Evolutionary conservation across 2,888 invertebrate species (phyloP), one percentile per base, ranked within the genome.

Genomic region (Thera obeliscata): DNA sequence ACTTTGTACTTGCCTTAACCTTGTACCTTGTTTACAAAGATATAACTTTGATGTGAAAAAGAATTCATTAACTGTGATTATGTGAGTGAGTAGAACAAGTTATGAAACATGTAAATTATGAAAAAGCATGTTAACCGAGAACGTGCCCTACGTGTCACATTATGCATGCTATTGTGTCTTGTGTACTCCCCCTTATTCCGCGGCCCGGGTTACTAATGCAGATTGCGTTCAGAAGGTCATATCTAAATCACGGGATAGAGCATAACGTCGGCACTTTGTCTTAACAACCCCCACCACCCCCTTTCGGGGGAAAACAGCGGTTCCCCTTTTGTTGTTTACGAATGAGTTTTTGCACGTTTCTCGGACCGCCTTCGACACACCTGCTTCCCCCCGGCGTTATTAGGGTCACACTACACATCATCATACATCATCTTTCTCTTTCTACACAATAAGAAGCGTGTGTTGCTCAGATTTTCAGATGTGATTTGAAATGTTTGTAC

Each of bases 241-340:
- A 87, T 89, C 91, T 91, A 91, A 92, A 92, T 91, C 91, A 89
- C 87, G 79, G 89, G 80, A 84, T 87, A 85, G 85, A 85, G 84
- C 83, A 87, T 85, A 87, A 86, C 88, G 89, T 86, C 87, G 87
- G 88, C 86, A 87, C 86, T 89, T 90, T 91, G 89, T 91, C 89
- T 88, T 84, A 83, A 87, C 84, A 85, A 83, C 91, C 90, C 90
- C 90, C 90, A 89, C 82, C 77, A 78, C 76, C 76, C 22, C 75
- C 75, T 77, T 78, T 85, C 33, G 38, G 56, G 33, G 46, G 48
- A 58, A 85, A 86, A 65, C 86, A 81, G 82, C 83, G 83, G 86
- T 84, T 85, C 84, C 86, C 83, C 87, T 87, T 88, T 89, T 88
- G 87, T 90, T 90, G 90, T 90, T 88, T 87, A 87, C 88, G 88